Percentiles rank a stretch among this genome's conserved stretches.
Evolutionary conservation across 2,797 vertebrate genomes (phyloP).

Genomic region (Rachycentron canadum): DNA sequence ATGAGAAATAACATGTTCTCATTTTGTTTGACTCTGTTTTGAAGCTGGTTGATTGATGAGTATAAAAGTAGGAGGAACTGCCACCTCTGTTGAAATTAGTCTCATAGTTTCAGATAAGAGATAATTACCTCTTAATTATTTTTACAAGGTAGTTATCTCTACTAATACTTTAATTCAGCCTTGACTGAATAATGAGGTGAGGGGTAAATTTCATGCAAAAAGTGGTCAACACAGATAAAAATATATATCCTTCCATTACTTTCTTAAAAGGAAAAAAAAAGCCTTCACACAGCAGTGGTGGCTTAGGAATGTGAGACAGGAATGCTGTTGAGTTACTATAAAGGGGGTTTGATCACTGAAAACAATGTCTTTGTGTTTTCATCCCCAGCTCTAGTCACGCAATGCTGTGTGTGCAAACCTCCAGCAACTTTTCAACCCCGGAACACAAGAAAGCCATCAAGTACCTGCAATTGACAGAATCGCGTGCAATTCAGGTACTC

Average conservation of each 20-base stretch:
- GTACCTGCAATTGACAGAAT: constrained; percentile 86
- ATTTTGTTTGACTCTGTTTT: constrained; percentile 2
- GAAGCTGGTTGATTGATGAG: constrained; percentile 1
- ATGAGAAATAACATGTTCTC: constrained; percentile 11
- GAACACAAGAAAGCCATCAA: constrained; percentile 82
- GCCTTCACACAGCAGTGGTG: constrained; percentile 79
- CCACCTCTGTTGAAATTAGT: constrained; percentile 43
- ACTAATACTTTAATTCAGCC: constrained; percentile 43
- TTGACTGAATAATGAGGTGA: constrained; percentile 57
- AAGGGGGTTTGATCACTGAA: constrained; percentile 86
- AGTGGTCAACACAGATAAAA: constrained; percentile 59
- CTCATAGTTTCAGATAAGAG: constrained; percentile 38
- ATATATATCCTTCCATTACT: constrained; percentile 53
- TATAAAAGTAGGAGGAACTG: constrained; percentile 15
- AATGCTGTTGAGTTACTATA: constrained; percentile 88
- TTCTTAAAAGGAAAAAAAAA: constrained; percentile 60
- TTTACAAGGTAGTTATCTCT: constrained; percentile 41
- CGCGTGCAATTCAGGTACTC: constrained; percentile 86
- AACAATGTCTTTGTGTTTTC: constrained; percentile 89
- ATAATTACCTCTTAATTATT: constrained; percentile 52
- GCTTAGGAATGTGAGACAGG: constrained; percentile 90
- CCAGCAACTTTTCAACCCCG: constrained; percentile 74
- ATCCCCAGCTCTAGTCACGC: constrained; percentile 85
- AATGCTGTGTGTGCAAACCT: constrained; percentile 80
- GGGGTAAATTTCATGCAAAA: constrained; percentile 20